phyloP scores from a whole-genome alignment of 2,888 invertebrate genomes.

The Hyposoter didymator region DNA sequence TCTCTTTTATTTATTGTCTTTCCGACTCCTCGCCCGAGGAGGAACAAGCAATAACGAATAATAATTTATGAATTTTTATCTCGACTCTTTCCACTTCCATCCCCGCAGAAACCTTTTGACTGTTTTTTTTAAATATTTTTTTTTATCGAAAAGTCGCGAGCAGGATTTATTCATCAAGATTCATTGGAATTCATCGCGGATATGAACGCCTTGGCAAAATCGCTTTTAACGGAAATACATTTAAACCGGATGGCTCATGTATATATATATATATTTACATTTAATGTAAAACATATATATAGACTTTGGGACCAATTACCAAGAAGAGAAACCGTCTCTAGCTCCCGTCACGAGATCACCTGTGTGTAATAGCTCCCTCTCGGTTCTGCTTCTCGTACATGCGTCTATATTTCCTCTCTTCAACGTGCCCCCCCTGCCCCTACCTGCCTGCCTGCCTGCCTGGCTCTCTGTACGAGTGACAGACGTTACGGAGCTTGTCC shows the following conservation, averaged over 20 bases:
- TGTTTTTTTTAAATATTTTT: too few relatives aligned
- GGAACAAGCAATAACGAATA: neutral
- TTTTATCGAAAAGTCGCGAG: too few relatives aligned
- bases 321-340: constrained; percentile 60
- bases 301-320: constrained; percentile 55
- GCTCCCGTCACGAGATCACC: constrained; percentile 61
- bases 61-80: neutral
- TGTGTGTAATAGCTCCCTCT: constrained; percentile 54
- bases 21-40: neutral
- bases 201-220: constrained; percentile 1
- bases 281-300: neutral
- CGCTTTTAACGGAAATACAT: constrained; percentile 39
- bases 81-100: neutral
- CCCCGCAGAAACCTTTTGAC: neutral
- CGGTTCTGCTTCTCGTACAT: constrained; percentile 24
- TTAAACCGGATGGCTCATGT: constrained; percentile 30
- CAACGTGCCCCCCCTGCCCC: neutral
- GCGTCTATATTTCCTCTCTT: constrained; percentile 37
- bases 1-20: constrained; percentile 15
- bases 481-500: constrained; percentile 36
- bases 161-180: neutral
- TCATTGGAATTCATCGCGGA: constrained; percentile 1
- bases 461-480: constrained; percentile 5
- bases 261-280: constrained; percentile 1
- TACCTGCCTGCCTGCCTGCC: too few relatives aligned